Conservation (phyloP, 2,888 invertebrate genomes). For the Leptopterna dolabrata region DNA sequence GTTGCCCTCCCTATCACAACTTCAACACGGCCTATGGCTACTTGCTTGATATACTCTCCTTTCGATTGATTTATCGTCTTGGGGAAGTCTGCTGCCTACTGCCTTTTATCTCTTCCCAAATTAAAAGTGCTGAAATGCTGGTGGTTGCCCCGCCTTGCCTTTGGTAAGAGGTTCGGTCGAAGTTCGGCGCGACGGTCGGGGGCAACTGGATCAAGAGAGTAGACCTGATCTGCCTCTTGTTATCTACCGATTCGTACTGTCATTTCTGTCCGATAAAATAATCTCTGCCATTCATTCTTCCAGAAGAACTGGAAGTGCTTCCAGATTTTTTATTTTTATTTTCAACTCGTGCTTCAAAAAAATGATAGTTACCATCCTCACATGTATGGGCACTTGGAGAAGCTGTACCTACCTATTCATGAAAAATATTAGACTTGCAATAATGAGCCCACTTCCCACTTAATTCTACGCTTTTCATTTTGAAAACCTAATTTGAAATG, state of each 20-base stretch:
- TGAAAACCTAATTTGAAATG: too few relatives aligned
- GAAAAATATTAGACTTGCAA: too few relatives aligned
- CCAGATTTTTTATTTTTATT: too few relatives aligned
- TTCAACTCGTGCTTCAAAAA: too few relatives aligned
- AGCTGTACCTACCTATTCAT: too few relatives aligned
- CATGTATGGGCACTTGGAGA: too few relatives aligned
- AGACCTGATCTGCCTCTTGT: neutral
- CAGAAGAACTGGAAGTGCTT: too few relatives aligned
- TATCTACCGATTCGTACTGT: neutral
- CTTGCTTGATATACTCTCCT: slow-evolving; percentile 28
- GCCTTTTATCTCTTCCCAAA: slow-evolving; percentile 35
- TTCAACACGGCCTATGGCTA: slow-evolving; percentile 27
- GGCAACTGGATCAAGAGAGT: neutral
- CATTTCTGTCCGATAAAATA: too few relatives aligned
- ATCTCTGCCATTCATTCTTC: too few relatives aligned
- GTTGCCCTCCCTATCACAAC: neutral
- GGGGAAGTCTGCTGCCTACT: neutral
- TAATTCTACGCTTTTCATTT: too few relatives aligned
- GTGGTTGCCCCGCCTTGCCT: slow-evolving; percentile 27
- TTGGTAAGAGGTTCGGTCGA: neutral
- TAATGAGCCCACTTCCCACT: too few relatives aligned
- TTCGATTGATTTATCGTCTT: slow-evolving; percentile 26
- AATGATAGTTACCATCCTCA: too few relatives aligned
- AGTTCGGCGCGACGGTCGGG: neutral
- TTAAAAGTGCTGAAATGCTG: slow-evolving; percentile 42